Base-by-base conservation (phyloP, 2,888 invertebrate genomes). In the Drosophila stalkeri region DNA sequence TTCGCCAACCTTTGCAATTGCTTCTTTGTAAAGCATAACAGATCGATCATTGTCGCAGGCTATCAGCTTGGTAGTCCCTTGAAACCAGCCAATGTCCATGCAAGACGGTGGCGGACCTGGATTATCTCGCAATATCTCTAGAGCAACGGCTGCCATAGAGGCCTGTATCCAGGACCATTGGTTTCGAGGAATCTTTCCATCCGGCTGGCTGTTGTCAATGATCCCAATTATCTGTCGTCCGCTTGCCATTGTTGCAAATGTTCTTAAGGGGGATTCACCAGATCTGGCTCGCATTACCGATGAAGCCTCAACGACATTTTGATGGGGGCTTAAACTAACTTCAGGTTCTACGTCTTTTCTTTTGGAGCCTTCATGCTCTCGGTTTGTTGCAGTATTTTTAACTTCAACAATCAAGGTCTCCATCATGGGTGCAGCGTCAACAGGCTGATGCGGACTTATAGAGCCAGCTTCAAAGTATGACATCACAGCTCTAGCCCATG, bases 81-180 rank as follows among this genome's bases (percentile, higher is more conserved):
- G 71, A 47, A 75, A 70, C 64, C 64, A 76, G 8, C 76, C 64
- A 0, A 60, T 60, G n/a, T 76, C 64, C 16, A 37, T 43, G 51
- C 76, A 69, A 6, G 11, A 47, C 11, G 63, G 69, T 6, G 74
- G 75, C 3, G 37, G 51, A 23, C 73, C 73, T 41, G 59, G 59
- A n/a, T 63, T 41, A 16, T 75, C 75, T 14, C 46, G 59, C 43
- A 60, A n/a, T 31, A 60, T 60, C 18, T 64, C 60, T 7, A 69
- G 16, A 18, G 63, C 59, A 20, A 69, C 51, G 14, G 63, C 54
- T n/a, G 75, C 59, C 35, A 75, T 27, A 18, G 75, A 20, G 14
- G 69, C 69, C 62, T 68, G 69, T 23, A 68, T 41, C 75, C 62
- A 75, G 18, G 39, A 11, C 75, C 75, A 74, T 63, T 75, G 59